phyloP scores from a whole-genome alignment of 2,888 invertebrate species.

The Nephrocerus scutellatus region DNA sequence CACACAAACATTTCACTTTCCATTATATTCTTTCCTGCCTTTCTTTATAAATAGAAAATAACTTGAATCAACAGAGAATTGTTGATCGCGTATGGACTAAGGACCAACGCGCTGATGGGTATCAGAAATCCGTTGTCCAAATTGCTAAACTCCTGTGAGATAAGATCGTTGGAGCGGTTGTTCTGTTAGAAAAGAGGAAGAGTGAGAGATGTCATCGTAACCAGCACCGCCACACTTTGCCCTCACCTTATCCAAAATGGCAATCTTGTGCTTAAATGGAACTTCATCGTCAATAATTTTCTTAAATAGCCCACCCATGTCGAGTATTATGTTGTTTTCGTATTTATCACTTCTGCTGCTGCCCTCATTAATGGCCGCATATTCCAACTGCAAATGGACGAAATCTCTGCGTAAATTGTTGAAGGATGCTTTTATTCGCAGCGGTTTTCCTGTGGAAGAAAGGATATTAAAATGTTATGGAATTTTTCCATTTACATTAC shows the following conservation, averaged over 20 bases:
- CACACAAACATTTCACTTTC: too few species aligned
- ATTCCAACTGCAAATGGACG: slow-evolving; percentile 37
- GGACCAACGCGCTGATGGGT: slow-evolving; percentile 48
- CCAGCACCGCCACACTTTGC: background rate
- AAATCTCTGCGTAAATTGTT: slow-evolving; percentile 46
- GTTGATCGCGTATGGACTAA: slow-evolving; percentile 48
- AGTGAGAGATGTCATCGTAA: background rate
- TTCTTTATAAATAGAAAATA: slow-evolving; percentile 51
- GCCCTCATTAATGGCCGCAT: slow-evolving; percentile 20
- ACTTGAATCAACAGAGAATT: slow-evolving; percentile 52
- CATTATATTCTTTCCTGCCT: too few species aligned
- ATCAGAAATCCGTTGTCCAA: slow-evolving; percentile 49
- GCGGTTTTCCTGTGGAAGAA: slow-evolving; percentile 35
- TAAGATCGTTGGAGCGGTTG: slow-evolving; percentile 36
- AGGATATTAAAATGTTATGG: slow-evolving; percentile 13
- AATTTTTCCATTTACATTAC: background rate
- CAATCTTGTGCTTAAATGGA: slow-evolving; percentile 41
- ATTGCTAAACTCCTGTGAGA: slow-evolving; percentile 41
- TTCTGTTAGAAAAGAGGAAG: slow-evolving; percentile 22
- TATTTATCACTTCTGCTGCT: slow-evolving; percentile 22
- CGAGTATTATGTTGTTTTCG: slow-evolving; percentile 37
- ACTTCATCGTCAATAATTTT: slow-evolving; percentile 34
- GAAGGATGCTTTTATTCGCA: slow-evolving; percentile 40
- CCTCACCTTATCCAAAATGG: slow-evolving; percentile 41
- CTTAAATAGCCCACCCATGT: slow-evolving; percentile 41